Evolutionary conservation across 2,888 invertebrate genomes (phyloP).

Genomic region (Furcula furcula): DNA sequence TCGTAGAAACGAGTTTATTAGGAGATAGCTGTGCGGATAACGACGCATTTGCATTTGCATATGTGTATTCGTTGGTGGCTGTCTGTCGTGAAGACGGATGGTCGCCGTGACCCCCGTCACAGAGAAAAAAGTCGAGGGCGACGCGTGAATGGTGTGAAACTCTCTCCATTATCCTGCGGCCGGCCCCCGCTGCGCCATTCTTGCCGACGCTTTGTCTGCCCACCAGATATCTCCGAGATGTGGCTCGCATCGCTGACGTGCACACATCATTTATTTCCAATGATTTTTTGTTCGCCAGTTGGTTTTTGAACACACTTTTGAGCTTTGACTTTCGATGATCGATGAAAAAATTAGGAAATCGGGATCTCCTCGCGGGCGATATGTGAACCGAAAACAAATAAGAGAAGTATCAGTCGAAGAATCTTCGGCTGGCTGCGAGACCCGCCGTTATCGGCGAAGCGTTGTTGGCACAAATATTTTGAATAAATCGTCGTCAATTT

Average conservation of each 20-base stretch:
- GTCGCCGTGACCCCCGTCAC: slow-evolving; percentile 56
- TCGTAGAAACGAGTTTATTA: slow-evolving; percentile 7
- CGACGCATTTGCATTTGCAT: slow-evolving; percentile 43
- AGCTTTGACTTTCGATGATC: slow-evolving; percentile 45
- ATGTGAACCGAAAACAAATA: slow-evolving; percentile 39
- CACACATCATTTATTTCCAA: slow-evolving; percentile 60
- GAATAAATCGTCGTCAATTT: slow-evolving; percentile 52
- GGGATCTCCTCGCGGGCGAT: slow-evolving; percentile 30
- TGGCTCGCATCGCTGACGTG: slow-evolving; percentile 47
- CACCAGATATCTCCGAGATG: slow-evolving; percentile 40
- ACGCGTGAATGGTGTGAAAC: slow-evolving; percentile 67
- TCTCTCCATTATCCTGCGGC: slow-evolving; percentile 52
- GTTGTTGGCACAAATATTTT: slow-evolving; percentile 57
- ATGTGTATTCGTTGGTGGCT: slow-evolving; percentile 30
- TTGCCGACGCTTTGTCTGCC: slow-evolving; percentile 52
- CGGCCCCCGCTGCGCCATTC: slow-evolving; percentile 65
- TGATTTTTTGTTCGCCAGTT: slow-evolving; percentile 54
- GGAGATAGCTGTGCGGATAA: slow-evolving; percentile 17
- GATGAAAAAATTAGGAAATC: slow-evolving; percentile 43
- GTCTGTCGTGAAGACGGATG: slow-evolving; percentile 50
- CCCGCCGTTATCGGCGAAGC: slow-evolving; percentile 16
- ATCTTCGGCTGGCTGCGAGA: slow-evolving; percentile 6
- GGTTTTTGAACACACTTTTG: slow-evolving; percentile 43
- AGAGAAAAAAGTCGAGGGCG: slow-evolving; percentile 50
- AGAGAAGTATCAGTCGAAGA: slow-evolving; percentile 29